A percentile compares a stretch with the other conserved stretches of the same genome.
Conservation (phyloP, 2,888 invertebrate genomes). For the Trachelus troglodyta region DNA sequence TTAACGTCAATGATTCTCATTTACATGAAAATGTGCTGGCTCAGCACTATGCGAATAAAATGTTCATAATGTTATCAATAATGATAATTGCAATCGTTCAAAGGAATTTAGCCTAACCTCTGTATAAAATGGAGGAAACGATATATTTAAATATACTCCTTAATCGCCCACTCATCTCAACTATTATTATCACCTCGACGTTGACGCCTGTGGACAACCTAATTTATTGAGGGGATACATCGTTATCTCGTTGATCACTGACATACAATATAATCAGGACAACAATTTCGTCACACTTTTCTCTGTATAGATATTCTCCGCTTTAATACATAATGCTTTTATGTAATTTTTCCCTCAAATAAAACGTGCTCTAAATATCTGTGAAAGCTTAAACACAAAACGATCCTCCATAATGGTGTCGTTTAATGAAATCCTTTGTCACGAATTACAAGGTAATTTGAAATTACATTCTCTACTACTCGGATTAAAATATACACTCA, state of each 20-base stretch:
- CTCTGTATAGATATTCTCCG: neutral
- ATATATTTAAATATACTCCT: too few relatives aligned
- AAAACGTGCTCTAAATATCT: too few relatives aligned
- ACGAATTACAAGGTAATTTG: neutral
- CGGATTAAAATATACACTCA: neutral
- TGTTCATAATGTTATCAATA: neutral
- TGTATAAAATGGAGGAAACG: neutral
- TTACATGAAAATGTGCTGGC: neutral
- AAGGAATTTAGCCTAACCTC: neutral
- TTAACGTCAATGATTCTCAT: neutral
- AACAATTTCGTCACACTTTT: neutral
- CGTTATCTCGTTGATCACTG: neutral
- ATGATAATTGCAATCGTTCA: neutral
- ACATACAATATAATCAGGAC: neutral
- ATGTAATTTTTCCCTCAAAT: too few relatives aligned
- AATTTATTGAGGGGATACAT: neutral
- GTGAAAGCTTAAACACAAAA: too few relatives aligned
- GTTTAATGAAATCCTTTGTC: neutral
- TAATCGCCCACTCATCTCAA: neutral
- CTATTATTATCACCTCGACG: neutral
- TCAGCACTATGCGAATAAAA: neutral
- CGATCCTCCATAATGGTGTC: neutral
- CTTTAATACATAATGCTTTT: neutral
- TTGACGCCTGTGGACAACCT: neutral
- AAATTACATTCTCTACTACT: neutral